These are phyloP conservation scores for Ylistrum balloti DNA, from an alignment of 1,140 invertebrate genomes.

Conservation along the genomic window DNA sequence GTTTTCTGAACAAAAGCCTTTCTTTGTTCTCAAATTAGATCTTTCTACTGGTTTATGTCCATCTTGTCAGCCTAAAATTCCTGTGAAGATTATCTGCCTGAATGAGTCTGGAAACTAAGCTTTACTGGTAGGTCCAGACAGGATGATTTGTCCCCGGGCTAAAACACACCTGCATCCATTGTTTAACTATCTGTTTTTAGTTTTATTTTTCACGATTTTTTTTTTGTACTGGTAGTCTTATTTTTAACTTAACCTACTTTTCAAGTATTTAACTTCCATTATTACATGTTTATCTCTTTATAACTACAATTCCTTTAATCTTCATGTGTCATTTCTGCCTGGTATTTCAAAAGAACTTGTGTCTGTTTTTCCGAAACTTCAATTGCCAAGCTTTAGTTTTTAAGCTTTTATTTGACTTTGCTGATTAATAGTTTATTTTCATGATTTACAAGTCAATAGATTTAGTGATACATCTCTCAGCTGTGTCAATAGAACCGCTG, in stretches of 20 bases:
- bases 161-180: conserved; percentile 10
- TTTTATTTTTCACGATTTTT: background rate
- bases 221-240: too few species aligned
- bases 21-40: conserved; percentile 35
- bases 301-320: background rate
- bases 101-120: background rate
- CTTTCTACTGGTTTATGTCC: background rate
- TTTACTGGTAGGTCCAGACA: background rate
- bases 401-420: conserved; percentile 14
- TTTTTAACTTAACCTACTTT: too few species aligned
- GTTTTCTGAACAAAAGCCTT: background rate
- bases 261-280: too few species aligned
- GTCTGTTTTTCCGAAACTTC: background rate
- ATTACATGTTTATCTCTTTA: too few species aligned
- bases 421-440: conserved; percentile 7
- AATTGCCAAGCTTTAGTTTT: background rate
- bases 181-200: background rate
- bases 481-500: background rate
- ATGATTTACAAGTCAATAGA: background rate
- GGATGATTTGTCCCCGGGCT: background rate
- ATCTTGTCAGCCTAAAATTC: background rate
- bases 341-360: background rate
- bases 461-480: background rate
- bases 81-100: background rate
- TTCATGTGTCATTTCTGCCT: background rate